A percentile compares a stretch with the other conserved stretches of the same genome.
These are phyloP conservation scores for Tyto alba DNA, from an alignment of 2,113 vertebrate species.

Conservation along the genomic window DNA sequence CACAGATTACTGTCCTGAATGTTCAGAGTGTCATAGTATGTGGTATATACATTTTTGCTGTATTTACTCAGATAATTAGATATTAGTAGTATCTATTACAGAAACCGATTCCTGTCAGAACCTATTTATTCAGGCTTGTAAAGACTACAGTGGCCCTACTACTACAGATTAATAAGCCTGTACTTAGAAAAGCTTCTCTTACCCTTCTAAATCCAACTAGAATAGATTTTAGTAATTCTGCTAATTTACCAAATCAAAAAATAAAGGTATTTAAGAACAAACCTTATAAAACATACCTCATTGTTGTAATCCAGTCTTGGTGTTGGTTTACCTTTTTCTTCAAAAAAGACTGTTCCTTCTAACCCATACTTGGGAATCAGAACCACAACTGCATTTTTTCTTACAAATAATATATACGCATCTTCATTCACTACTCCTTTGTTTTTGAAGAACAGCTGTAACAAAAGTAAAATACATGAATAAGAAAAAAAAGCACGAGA, in stretches of 20 bases:
- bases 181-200: not conserved
- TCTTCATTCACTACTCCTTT: conserved; percentile 91
- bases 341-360: conserved; percentile 96
- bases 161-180: not conserved
- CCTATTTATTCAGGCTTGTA: not conserved
- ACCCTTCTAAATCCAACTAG: not conserved
- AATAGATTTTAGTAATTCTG: not conserved
- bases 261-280: not conserved
- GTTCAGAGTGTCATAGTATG: not conserved
- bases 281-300: conserved; percentile 73
- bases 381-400: conserved; percentile 95
- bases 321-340: conserved; percentile 81
- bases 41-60: not conserved
- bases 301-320: conserved; percentile 81
- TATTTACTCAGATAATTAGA: not conserved
- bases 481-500: not conserved
- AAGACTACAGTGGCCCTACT: not conserved
- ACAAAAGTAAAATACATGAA: not conserved
- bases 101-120: not conserved
- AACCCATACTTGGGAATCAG: conserved; percentile 95
- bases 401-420: conserved; percentile 90
- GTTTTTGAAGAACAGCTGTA: conserved; percentile 93
- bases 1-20: not conserved
- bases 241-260: not conserved
- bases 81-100: not conserved